Conservation (phyloP, 2,797 vertebrate genomes). For the Phataginus tricuspis region DNA sequence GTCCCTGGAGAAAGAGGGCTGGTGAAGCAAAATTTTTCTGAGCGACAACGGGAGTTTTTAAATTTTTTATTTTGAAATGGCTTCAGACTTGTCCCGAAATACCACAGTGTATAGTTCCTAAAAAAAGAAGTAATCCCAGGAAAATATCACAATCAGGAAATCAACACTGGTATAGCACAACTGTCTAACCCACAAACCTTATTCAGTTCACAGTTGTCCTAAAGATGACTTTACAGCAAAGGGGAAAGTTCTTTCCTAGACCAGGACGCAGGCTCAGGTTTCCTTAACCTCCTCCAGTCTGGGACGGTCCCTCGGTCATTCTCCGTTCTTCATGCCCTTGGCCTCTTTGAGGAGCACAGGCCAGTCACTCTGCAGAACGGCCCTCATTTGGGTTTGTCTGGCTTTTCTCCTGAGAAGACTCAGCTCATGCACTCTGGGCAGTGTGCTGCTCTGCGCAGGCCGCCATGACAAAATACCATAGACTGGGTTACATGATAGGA, state of each 20-base stretch:
- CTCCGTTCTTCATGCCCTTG: no score
- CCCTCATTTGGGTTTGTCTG: not conserved
- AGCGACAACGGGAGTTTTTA: not conserved
- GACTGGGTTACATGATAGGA: rapidly evolving
- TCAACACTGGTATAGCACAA: not conserved
- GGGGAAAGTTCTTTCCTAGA: not conserved
- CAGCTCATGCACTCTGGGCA: not conserved
- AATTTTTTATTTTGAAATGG: not conserved
- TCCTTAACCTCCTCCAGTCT: not conserved
- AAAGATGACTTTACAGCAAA: not conserved
- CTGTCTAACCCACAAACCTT: not conserved
- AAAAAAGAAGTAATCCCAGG: not conserved
- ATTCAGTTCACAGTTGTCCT: not conserved
- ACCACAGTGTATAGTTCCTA: not conserved
- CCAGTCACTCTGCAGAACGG: not conserved
- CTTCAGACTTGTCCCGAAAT: not conserved
- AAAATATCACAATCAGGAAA: not conserved
- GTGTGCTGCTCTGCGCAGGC: no score
- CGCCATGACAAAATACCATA: rapidly evolving
- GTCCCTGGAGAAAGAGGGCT: not conserved
- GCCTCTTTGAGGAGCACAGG: rapidly evolving
- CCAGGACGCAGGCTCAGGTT: rapidly evolving
- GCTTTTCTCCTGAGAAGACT: not conserved
- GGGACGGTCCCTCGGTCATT: not conserved
- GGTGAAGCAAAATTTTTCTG: not conserved